A percentile compares a stretch with the other conserved stretches of the same genome.
Conservation (phyloP, 2,888 invertebrate species). For the Biston stratarius region DNA sequence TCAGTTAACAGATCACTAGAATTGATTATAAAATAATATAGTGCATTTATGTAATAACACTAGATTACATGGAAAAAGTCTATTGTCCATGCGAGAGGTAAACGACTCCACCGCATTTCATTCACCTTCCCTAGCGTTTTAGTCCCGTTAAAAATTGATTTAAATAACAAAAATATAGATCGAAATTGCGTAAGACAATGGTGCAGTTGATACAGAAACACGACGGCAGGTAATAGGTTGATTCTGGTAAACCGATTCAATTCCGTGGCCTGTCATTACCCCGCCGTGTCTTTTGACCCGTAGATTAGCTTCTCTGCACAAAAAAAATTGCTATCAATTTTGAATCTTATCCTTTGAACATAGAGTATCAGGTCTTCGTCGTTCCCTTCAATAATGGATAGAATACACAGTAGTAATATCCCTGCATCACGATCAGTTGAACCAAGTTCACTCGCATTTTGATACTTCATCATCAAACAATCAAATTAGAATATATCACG, state of each 20-base stretch:
- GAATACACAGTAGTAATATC: slow-evolving; percentile 46
- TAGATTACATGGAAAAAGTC: slow-evolving; percentile 21
- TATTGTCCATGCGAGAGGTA: slow-evolving; percentile 36
- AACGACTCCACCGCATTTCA: slow-evolving; percentile 45
- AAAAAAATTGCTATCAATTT: slow-evolving; percentile 27
- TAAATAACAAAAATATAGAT: slow-evolving; percentile 52
- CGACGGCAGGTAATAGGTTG: slow-evolving; percentile 59
- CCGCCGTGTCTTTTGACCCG: slow-evolving; percentile 78
- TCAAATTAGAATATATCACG: slow-evolving; percentile 67
- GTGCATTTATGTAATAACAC: slow-evolving; percentile 34
- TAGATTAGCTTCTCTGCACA: slow-evolving; percentile 50
- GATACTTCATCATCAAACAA: slow-evolving; percentile 48
- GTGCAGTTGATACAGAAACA: slow-evolving; percentile 62
- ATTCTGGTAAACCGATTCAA: slow-evolving; percentile 63
- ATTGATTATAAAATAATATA: slow-evolving; percentile 41
- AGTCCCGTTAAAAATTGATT: slow-evolving; percentile 49
- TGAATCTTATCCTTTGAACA: slow-evolving; percentile 29
- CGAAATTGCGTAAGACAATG: slow-evolving; percentile 64
- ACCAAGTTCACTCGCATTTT: slow-evolving; percentile 62
- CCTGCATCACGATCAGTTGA: slow-evolving; percentile 60
- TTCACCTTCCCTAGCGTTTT: slow-evolving; percentile 51
- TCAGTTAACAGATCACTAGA: slow-evolving; percentile 46
- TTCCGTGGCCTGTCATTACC: slow-evolving; percentile 75
- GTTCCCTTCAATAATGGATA: slow-evolving; percentile 22
- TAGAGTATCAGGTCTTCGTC: slow-evolving; percentile 25